Percentiles rank a stretch among this genome's conserved stretches.
phyloP scores from a whole-genome alignment of 2,113 vertebrate species.

The Callospermophilus lateralis region DNA sequence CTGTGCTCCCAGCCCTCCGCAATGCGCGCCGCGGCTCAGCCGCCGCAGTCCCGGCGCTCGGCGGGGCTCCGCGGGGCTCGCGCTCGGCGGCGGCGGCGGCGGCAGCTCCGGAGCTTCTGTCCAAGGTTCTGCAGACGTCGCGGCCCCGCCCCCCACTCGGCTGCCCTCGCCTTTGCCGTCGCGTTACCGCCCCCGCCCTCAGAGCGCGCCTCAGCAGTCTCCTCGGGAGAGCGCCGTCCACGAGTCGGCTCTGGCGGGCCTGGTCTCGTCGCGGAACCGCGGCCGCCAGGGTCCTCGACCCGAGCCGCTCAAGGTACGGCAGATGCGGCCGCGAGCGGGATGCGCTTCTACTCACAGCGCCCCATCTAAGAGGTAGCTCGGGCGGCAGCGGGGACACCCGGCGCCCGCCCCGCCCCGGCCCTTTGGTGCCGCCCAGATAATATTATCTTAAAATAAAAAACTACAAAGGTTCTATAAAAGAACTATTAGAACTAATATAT shows the following conservation, averaged over 20 bases:
- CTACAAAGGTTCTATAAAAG: no score
- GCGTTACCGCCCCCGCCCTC: constrained; percentile 52
- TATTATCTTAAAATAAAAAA: no score
- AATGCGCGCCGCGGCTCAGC: constrained; percentile 67
- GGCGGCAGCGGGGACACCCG: constrained; percentile 11
- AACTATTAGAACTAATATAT: no score
- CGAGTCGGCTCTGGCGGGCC: neutral
- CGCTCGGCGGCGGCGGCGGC: neutral
- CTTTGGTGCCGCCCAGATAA: neutral
- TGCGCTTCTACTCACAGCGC: constrained; percentile 16
- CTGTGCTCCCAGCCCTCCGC: constrained; percentile 67
- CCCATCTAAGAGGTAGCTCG: neutral
- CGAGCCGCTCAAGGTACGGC: neutral
- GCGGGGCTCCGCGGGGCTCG: constrained; percentile 63
- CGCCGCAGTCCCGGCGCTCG: constrained; percentile 65
- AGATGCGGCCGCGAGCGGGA: constrained; percentile 16
- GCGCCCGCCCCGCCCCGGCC: constrained; percentile 24
- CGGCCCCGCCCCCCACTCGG: constrained; percentile 63
- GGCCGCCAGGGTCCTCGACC: neutral
- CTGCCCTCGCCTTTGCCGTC: neutral
- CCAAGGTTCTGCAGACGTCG: constrained; percentile 84
- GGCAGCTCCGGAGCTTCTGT: constrained; percentile 80
- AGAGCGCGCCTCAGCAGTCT: constrained; percentile 46
- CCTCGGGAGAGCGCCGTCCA: constrained; percentile 27
- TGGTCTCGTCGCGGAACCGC: neutral